phyloP scores from a whole-genome alignment of 1,140 invertebrate genomes.

The Alviniconcha marisindica region DNA sequence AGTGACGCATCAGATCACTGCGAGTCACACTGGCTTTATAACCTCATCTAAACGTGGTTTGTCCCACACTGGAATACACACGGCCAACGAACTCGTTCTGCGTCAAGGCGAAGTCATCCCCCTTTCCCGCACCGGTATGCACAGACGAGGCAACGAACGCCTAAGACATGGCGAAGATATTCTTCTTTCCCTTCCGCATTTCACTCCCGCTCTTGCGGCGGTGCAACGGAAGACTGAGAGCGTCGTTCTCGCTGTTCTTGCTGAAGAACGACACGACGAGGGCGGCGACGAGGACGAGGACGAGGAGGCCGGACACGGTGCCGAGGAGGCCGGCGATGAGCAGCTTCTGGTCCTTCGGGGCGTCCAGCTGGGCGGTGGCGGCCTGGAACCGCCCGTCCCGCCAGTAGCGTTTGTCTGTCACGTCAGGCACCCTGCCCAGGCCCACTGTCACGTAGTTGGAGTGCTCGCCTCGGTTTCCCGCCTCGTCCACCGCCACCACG shows the following conservation, averaged over 20 bases:
- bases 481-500: conserved; percentile 77
- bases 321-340: conserved; percentile 43
- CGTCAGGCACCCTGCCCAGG: conserved; percentile 46
- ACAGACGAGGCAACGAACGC: no score
- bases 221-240: not conserved
- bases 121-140: no score
- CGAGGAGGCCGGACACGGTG: conserved; percentile 24
- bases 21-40: no score
- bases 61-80: no score
- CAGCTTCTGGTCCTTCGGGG: conserved; percentile 27
- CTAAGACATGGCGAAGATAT: not conserved
- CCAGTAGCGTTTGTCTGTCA: conserved; percentile 38
- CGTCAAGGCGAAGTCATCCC: no score
- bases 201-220: not conserved
- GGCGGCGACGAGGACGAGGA: conserved; percentile 33
- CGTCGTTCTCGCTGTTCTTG: not conserved
- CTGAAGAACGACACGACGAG: not conserved
- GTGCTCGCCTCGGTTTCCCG: conserved; percentile 75
- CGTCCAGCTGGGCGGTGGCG: not conserved
- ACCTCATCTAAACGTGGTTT: no score
- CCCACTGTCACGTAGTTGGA: conserved; percentile 78
- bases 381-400: not conserved
- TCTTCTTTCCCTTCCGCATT: not conserved
- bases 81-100: no score
- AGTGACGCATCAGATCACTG: no score